Conservation (phyloP, 2,797 vertebrate species). For the Cirrhinus mrigala region DNA sequence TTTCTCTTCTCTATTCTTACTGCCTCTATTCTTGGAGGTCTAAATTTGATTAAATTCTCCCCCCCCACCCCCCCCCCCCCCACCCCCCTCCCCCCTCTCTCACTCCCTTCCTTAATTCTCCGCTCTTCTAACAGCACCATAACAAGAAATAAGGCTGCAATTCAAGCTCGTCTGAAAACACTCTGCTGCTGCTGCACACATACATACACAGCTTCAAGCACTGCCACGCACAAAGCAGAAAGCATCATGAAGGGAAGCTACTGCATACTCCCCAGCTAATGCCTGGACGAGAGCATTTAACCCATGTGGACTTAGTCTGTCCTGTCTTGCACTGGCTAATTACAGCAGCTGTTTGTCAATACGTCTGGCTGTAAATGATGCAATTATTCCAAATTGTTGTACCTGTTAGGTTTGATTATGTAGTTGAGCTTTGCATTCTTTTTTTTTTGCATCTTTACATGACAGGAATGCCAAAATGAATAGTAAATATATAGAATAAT, state of each 20-base stretch:
- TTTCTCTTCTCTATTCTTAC: constrained; percentile 35
- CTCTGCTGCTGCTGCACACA: constrained; percentile 1
- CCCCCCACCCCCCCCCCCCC: neutral
- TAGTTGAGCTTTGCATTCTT: neutral
- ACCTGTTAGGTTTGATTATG: neutral
- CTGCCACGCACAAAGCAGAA: neutral
- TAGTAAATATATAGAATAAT: neutral
- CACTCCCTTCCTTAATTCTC: constrained; percentile 23
- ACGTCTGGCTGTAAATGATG: neutral
- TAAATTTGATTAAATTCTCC: constrained; percentile 39
- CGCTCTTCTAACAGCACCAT: constrained; percentile 24
- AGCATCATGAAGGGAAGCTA: constrained; percentile 10
- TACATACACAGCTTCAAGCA: constrained; percentile 9
- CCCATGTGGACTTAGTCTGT: neutral
- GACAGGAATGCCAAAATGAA: neutral
- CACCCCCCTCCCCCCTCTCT: neutral
- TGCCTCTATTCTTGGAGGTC: constrained; percentile 45
- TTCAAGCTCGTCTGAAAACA: constrained; percentile 27
- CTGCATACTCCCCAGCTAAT: neutral
- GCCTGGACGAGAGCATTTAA: constrained; percentile 21
- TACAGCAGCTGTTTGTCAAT: neutral
- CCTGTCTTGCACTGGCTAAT: neutral
- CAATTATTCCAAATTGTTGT: neutral
- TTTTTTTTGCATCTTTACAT: neutral
- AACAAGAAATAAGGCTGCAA: constrained; percentile 32